Base-by-base conservation (phyloP, 2,113 vertebrate genomes). In the Dromaius novaehollandiae region DNA sequence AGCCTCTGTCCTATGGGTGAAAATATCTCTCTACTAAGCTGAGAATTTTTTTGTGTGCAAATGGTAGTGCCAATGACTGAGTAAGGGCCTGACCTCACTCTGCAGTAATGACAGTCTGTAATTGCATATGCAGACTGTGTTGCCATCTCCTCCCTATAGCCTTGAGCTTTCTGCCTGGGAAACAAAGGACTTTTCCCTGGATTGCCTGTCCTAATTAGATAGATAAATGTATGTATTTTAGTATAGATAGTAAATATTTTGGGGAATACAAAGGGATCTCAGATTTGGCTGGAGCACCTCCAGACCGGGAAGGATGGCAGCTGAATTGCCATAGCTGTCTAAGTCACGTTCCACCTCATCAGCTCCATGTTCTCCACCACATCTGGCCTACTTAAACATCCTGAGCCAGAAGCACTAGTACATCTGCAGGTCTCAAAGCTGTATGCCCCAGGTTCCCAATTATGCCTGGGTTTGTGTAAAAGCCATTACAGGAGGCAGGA, bases 1-100 rank as follows among this genome's bases (percentile, higher is more conserved):
- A 87, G 70, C 28, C 51, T 87, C 70, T 85, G 78, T 73, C 58
- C 24, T 89, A 24, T 34, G 32, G 18, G 34, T 86, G 44, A 93
- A 93, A 85, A 76, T 79, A 82, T 8, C 18, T 34, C 36, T 79
- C 36, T 20, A n/a, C 44, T 89, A 73, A 66, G 74, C 66, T 26
- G 66, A 89, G 78, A 42, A 32, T 30, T 51, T 87, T 58, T 65
- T 42, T 76, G 32, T 68, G 66, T 56, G 48, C 48, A 79, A 92
- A 42, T 73, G 32, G 42, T 70, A 88, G 78, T 65, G 55, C 71
- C 90, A 74, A 51, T 82, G 87, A 46, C 78, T 53, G 73, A 85
- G 44, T 74, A 82, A 85, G 86, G 40, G 38, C 83, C 87, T 96
- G 93, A 97, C 75, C 82, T 95, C 85, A 88, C 64, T 95, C 87